Evolutionary conservation across 2,113 vertebrate species (phyloP).

Genomic region (Monopterus albus): DNA sequence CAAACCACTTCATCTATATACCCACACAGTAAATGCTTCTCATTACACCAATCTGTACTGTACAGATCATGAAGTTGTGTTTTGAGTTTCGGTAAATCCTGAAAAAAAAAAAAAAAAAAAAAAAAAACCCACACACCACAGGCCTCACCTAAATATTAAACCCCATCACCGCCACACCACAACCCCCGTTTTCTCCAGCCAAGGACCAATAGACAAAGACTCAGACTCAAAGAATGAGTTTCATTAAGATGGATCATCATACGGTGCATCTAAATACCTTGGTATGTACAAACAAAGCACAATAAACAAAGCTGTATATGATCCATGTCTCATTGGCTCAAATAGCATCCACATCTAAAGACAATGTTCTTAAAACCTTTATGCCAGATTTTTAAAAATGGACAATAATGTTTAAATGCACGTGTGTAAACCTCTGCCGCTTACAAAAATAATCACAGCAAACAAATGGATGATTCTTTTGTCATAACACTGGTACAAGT

Average conservation of each 20-base stretch:
- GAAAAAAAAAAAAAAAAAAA: too few relatives aligned
- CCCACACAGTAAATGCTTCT: slow-evolving; percentile 66
- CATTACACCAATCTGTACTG: slow-evolving; percentile 48
- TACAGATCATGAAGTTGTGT: slow-evolving; percentile 34
- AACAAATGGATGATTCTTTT: neutral
- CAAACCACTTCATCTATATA: slow-evolving; percentile 70
- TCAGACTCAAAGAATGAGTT: neutral
- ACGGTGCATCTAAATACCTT: neutral
- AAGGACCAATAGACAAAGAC: slow-evolving; percentile 48
- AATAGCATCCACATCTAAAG: slow-evolving; percentile 1
- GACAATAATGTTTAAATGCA: too few relatives aligned
- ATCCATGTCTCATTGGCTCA: slow-evolving; percentile 29
- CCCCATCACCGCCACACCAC: slow-evolving; percentile 1
- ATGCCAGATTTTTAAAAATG: slow-evolving; percentile 5
- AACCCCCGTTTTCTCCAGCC: neutral
- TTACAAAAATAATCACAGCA: neutral
- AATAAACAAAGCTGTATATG: slow-evolving; percentile 19
- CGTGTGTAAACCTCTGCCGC: neutral
- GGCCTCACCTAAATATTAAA: slow-evolving; percentile 46
- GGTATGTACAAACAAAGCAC: slow-evolving; percentile 6
- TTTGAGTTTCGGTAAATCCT: slow-evolving; percentile 35
- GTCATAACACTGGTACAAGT: slow-evolving; percentile 12
- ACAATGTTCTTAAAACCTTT: neutral
- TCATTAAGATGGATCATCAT: slow-evolving; percentile 11
- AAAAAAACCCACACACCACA: too few relatives aligned